A percentile compares a stretch with the other conserved stretches of the same genome.
Conservation (phyloP, 2,797 vertebrate species). For the Dermochelys coriacea region DNA sequence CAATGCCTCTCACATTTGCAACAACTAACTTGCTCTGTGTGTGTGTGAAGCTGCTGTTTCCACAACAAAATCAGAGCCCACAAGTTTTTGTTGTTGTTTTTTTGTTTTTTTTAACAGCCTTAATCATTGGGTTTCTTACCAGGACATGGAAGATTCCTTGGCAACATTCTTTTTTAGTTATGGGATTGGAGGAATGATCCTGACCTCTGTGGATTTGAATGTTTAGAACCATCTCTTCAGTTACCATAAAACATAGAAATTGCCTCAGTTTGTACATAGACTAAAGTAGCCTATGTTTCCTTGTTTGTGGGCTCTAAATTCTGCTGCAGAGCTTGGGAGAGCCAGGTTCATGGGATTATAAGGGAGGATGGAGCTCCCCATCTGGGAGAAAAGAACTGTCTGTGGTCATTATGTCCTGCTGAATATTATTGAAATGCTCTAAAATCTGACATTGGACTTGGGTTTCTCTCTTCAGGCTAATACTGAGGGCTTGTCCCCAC, state of each 20-base stretch:
- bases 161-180: fast-evolving
- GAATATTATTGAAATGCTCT: neutral
- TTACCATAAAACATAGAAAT: neutral
- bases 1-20: neutral
- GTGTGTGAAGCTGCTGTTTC: neutral
- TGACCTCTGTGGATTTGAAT: fast-evolving
- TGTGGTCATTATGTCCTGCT: neutral
- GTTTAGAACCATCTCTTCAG: fast-evolving
- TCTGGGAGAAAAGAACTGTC: neutral
- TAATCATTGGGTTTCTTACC: neutral
- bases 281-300: fast-evolving
- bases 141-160: neutral
- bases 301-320: fast-evolving
- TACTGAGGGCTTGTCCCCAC: neutral
- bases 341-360: neutral
- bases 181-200: fast-evolving
- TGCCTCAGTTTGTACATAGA: fast-evolving
- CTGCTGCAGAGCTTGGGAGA: neutral
- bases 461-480: neutral
- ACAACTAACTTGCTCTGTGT: neutral
- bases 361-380: neutral
- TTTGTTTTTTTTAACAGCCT: neutral
- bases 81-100: too few species aligned
- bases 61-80: neutral
- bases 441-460: neutral